A percentile compares a stretch with the other conserved stretches of the same genome.
These are phyloP conservation scores for Megalopta genalis DNA, from an alignment of 1,140 invertebrate genomes.

Conservation along the genomic window DNA sequence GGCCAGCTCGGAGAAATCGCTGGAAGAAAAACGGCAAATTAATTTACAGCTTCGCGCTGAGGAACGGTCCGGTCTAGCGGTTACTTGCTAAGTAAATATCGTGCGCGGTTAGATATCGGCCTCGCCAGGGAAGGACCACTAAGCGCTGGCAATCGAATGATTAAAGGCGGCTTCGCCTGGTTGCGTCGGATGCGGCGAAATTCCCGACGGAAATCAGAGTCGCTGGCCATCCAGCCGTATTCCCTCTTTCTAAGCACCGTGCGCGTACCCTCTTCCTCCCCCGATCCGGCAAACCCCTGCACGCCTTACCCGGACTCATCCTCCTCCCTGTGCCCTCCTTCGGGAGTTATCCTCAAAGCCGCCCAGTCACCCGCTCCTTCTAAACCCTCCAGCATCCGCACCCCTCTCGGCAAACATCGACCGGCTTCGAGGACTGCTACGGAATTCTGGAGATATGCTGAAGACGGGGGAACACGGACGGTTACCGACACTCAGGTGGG, in stretches of 20 bases:
- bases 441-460: slow-evolving; percentile 67
- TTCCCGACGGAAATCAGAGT: slow-evolving; percentile 77
- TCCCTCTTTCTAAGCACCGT: slow-evolving; percentile 56
- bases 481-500: neutral
- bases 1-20: neutral
- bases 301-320: neutral
- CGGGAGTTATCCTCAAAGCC: slow-evolving; percentile 68
- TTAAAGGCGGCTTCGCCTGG: slow-evolving; percentile 74
- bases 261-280: too few relatives aligned
- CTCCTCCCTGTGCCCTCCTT: slow-evolving; percentile 37
- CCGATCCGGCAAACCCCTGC: neutral
- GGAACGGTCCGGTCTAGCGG: slow-evolving; percentile 41
- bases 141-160: slow-evolving; percentile 76
- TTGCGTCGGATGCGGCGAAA: slow-evolving; percentile 69
- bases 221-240: slow-evolving; percentile 65
- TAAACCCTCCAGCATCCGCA: slow-evolving; percentile 71
- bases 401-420: slow-evolving; percentile 76
- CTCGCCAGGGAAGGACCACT: slow-evolving; percentile 59
- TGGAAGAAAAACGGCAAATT: slow-evolving; percentile 43
- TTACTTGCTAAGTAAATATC: slow-evolving; percentile 56
- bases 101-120: slow-evolving; percentile 50
- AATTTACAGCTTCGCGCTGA: slow-evolving; percentile 42
- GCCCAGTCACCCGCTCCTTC: slow-evolving; percentile 66
- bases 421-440: slow-evolving; percentile 63
- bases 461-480: neutral